These are phyloP conservation scores for Athetis lepigone DNA, from an alignment of 2,888 invertebrate genomes.

Conservation along the genomic window DNA sequence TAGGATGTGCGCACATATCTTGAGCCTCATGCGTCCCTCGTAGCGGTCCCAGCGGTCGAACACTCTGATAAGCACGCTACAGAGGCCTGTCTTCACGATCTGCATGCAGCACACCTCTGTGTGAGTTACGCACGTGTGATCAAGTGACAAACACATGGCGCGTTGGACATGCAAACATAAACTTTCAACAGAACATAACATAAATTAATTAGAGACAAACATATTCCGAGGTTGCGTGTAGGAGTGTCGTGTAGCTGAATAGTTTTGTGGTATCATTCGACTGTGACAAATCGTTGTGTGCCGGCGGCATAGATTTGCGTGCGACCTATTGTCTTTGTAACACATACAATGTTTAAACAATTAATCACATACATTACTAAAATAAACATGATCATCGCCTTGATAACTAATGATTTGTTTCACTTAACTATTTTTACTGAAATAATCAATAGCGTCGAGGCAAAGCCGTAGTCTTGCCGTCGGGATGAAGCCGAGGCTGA, in stretches of 20 bases:
- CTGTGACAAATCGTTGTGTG: conserved; percentile 58
- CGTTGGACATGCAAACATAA: conserved; percentile 71
- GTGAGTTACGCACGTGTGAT: conserved; percentile 85
- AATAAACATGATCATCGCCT: conserved; percentile 21
- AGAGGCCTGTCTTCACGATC: conserved; percentile 91
- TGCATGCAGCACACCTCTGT: conserved; percentile 92
- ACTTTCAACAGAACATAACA: conserved; percentile 61
- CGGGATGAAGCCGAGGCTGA: conserved; percentile 91
- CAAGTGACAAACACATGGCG: conserved; percentile 72
- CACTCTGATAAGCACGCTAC: conserved; percentile 90
- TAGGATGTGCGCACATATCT: conserved; percentile 91
- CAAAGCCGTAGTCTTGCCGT: conserved; percentile 91
- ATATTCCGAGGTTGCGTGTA: conserved; percentile 44
- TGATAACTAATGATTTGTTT: conserved; percentile 37
- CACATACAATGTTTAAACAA: conserved; percentile 29
- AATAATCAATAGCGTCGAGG: conserved; percentile 92
- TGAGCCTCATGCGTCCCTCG: conserved; percentile 91
- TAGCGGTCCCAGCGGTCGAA: conserved; percentile 92
- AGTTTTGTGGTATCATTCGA: conserved; percentile 51
- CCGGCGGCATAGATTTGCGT: conserved; percentile 23
- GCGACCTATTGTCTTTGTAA: conserved; percentile 34
- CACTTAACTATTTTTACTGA: conserved; percentile 92
- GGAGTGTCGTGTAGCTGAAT: conserved; percentile 32
- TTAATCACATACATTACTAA: conserved; percentile 43
- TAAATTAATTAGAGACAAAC: conserved; percentile 61